phyloP scores from a whole-genome alignment of 2,797 vertebrate species.

The Hafferia zeledoni region DNA sequence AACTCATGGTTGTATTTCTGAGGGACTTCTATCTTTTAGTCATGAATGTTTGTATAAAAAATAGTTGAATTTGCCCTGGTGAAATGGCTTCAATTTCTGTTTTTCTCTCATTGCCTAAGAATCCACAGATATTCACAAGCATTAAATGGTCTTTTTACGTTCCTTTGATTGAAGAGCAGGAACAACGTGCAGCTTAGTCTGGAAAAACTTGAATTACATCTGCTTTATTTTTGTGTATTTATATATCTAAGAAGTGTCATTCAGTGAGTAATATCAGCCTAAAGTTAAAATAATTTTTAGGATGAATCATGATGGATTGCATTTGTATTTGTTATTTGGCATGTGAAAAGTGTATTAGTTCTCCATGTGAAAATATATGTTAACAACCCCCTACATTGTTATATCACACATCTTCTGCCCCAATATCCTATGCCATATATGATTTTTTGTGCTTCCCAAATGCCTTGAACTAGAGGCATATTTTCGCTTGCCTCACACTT shows the following conservation, averaged over 20 bases:
- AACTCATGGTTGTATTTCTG: neutral
- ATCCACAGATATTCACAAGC: neutral
- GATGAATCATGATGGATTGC: slow-evolving; percentile 10
- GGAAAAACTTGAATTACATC: neutral
- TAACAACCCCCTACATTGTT: neutral
- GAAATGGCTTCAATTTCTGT: neutral
- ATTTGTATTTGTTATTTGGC: neutral
- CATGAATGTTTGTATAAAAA: neutral
- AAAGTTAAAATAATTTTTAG: neutral
- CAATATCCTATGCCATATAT: neutral
- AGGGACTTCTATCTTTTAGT: neutral
- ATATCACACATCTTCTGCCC: neutral
- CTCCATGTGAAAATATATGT: neutral
- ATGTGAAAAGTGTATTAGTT: neutral
- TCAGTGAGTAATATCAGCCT: neutral
- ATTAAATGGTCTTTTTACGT: neutral
- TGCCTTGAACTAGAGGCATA: neutral
- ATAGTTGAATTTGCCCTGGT: neutral
- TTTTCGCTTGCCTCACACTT: neutral
- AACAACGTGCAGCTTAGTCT: neutral
- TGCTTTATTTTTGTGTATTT: slow-evolving; percentile 1
- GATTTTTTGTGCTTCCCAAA: neutral
- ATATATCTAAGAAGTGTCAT: neutral
- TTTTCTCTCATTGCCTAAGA: neutral
- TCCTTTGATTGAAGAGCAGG: neutral